A percentile compares a stretch with the other conserved stretches of the same genome.
Evolutionary conservation across 1,140 invertebrate species (phyloP).

Genomic region (Cryptotermes secundus): DNA sequence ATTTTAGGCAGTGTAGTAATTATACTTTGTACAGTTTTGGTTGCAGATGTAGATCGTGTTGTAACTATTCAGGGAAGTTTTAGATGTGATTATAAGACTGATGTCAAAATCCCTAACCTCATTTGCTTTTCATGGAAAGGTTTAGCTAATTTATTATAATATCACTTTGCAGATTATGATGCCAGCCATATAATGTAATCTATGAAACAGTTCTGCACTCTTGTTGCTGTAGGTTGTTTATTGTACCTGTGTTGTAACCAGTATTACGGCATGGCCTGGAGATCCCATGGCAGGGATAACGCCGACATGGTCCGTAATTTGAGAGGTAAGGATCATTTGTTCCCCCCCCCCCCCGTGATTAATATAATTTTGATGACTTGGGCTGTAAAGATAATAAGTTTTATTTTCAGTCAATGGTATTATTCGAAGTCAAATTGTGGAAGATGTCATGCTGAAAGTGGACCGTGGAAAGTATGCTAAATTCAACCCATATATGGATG

Average conservation of each 20-base stretch:
- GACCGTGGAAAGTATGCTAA: slow-evolving; percentile 81
- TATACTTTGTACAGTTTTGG: background rate
- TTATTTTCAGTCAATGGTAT: slow-evolving; percentile 76
- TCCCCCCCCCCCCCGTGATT: slow-evolving; percentile 13
- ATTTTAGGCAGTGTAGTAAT: background rate
- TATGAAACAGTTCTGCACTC: slow-evolving; percentile 16
- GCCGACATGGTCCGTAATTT: slow-evolving; percentile 81
- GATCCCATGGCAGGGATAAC: slow-evolving; percentile 82
- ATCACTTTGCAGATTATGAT: slow-evolving; percentile 1
- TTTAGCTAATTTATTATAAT: background rate
- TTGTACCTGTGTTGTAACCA: slow-evolving; percentile 22
- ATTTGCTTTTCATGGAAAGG: background rate
- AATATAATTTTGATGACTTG: slow-evolving; percentile 25
- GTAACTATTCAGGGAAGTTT: background rate
- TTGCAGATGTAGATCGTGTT: background rate
- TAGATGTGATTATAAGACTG: no score
- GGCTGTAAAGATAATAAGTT: background rate
- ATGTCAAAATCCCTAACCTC: background rate
- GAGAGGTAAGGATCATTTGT: slow-evolving; percentile 61
- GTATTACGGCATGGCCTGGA: slow-evolving; percentile 58
- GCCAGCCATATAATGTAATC: slow-evolving; percentile 1
- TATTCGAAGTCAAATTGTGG: slow-evolving; percentile 75
- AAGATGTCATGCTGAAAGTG: slow-evolving; percentile 79
- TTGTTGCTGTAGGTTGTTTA: slow-evolving; percentile 28
- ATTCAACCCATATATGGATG: slow-evolving; percentile 81